phyloP scores from a whole-genome alignment of 2,888 invertebrate species.

The Ennomos quercinarius region DNA sequence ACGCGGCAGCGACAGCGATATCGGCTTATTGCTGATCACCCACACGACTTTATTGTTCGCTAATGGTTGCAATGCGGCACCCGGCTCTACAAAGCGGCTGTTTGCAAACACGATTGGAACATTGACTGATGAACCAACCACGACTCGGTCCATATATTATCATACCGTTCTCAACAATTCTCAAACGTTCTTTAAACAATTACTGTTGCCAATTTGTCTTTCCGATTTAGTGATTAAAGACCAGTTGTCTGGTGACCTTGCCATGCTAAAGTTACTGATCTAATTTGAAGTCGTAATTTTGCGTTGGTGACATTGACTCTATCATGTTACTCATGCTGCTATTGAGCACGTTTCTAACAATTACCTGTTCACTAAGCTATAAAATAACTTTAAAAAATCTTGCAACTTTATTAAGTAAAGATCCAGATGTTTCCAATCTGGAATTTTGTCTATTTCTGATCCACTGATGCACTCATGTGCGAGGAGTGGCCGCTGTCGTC shows the following conservation, averaged over 20 bases:
- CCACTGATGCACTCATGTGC: constrained; percentile 3
- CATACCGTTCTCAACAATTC: neutral
- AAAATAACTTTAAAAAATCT: too few species aligned
- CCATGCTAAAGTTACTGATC: constrained; percentile 19
- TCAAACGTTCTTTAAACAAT: neutral
- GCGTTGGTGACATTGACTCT: constrained; percentile 16
- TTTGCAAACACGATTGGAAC: neutral
- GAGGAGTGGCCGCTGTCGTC: constrained; percentile 21
- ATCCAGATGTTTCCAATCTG: too few species aligned
- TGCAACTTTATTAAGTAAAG: too few species aligned
- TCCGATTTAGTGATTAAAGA: constrained; percentile 9
- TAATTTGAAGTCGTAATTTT: constrained; percentile 19
- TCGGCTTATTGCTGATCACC: constrained; percentile 36
- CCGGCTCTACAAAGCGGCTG: constrained; percentile 6
- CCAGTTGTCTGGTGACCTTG: constrained; percentile 37
- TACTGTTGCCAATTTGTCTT: neutral
- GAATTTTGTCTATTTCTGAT: too few species aligned
- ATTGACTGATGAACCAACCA: constrained; percentile 12
- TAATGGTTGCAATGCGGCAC: constrained; percentile 39
- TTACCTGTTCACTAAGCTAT: too few species aligned
- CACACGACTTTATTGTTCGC: constrained; percentile 44
- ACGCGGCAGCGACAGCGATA: neutral
- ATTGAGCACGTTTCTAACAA: constrained; percentile 5
- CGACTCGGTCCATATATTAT: constrained; percentile 11
- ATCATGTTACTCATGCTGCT: neutral